Base-by-base conservation (phyloP, 2,797 vertebrate genomes). In the Nannoperca australis region DNA sequence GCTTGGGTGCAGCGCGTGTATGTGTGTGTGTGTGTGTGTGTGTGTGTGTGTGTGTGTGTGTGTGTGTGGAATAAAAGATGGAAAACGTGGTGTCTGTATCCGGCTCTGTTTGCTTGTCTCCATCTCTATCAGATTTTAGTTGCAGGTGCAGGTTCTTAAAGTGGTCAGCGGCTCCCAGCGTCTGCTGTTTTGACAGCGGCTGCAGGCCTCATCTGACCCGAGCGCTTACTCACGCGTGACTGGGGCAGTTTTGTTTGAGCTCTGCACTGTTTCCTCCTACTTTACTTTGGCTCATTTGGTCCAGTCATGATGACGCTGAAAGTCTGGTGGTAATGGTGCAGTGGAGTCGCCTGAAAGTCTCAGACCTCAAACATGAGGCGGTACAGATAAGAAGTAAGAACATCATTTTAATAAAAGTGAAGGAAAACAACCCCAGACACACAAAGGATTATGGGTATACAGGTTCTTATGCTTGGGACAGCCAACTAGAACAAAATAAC, bases 121-220 rank as follows among this genome's bases (percentile, higher is more conserved):
- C 36, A 38, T 38, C 36, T 38, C 36, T 67, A 66, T 90, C 78
- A 84, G 88, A 75, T 84, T 20, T 14, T n/a, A 65, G 44, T 47
- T 65, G 69, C 80, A 84, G 83, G 70, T 78, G 82, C 72, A 61
- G 44, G 49, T 75, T 80, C 83, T 59, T n/a, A 18, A 81, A 76
- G 36, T 64, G 73, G 83, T 67, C 79, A 61, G 34, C 2, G 7
- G 36, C 56, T 73, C 75, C 27, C 27, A 6, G 73, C 10, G 70
- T 72, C 71, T 85, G 83, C 64, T 82, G 81, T 74, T 82, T 78
- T 82, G 47, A 82, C 67, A 66, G 69, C 8, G 36, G 54, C 79
- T 6, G 58, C 59, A 62, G 63, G 69, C 75, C 79, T 85, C 59
- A 50, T 45, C 77, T 76, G 84, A 86, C 67, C 62, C 42, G 0